Evolutionary conservation across 2,797 vertebrate species (phyloP).

Genomic region (Meda fulgida): DNA sequence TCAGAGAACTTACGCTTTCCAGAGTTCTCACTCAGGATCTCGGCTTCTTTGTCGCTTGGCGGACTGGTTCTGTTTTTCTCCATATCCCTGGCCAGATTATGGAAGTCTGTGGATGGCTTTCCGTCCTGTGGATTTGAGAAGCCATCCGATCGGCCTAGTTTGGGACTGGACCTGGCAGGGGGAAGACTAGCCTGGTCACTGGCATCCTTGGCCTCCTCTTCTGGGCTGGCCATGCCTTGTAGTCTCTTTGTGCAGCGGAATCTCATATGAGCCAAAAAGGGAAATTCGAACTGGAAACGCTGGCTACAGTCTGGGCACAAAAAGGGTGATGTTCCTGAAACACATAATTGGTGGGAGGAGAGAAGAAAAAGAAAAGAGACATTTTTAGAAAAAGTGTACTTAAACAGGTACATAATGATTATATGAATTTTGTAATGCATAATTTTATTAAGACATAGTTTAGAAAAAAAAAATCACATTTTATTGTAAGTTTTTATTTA

Average conservation of each 20-base stretch:
- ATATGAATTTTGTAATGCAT: not conserved
- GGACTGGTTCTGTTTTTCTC: constrained; percentile 85
- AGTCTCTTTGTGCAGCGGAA: constrained; percentile 95
- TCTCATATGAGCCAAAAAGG: constrained; percentile 89
- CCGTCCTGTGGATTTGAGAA: constrained; percentile 73
- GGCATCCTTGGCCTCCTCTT: constrained; percentile 78
- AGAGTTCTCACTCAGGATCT: constrained; percentile 78
- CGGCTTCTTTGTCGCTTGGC: constrained; percentile 82
- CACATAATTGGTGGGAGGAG: not conserved
- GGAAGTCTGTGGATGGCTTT: constrained; percentile 95
- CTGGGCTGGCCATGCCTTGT: constrained; percentile 74
- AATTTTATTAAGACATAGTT: not conserved
- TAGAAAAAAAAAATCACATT: not conserved
- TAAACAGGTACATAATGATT: not conserved
- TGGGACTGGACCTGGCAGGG: constrained; percentile 73
- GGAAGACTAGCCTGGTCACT: constrained; percentile 62
- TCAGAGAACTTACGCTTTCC: constrained; percentile 88
- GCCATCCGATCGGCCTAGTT: constrained; percentile 75
- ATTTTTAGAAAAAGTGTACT: not conserved
- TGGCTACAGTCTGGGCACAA: constrained; percentile 93
- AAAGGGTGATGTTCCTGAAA: constrained; percentile 82
- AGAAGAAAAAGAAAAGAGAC: not conserved
- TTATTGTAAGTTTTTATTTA: not conserved
- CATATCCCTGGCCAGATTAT: constrained; percentile 92
- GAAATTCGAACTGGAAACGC: constrained; percentile 95